Conservation (phyloP, 1,140 invertebrate genomes). For the Sipha flava region DNA sequence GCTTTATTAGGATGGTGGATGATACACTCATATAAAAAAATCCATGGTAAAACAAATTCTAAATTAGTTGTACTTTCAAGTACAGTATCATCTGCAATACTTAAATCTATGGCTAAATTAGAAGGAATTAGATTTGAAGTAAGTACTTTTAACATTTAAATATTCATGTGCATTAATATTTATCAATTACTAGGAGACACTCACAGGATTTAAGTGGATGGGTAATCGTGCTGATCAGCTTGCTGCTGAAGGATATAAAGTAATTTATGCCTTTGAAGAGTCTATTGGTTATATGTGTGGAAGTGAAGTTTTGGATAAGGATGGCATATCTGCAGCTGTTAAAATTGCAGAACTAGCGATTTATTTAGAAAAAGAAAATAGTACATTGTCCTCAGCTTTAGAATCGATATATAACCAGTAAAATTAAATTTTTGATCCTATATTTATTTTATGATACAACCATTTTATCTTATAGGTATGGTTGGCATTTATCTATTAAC, state of each 20-base stretch:
- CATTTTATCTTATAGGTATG: conserved; percentile 50
- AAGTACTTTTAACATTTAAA: conserved; percentile 36
- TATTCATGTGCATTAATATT: neutral
- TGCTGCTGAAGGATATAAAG: conserved; percentile 53
- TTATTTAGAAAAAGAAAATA: conserved; percentile 52
- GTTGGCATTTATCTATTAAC: conserved; percentile 74
- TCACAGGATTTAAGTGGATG: conserved; percentile 99
- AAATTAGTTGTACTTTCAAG: conserved; percentile 57
- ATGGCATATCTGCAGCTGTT: conserved; percentile 81
- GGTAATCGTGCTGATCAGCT: conserved; percentile 79
- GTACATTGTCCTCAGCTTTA: conserved; percentile 8
- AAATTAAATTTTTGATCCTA: neutral
- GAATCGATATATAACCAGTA: conserved; percentile 4
- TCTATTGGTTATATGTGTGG: conserved; percentile 94
- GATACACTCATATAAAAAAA: conserved; percentile 52
- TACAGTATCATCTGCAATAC: conserved; percentile 94
- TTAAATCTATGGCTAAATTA: conserved; percentile 68
- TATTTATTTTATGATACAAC: neutral
- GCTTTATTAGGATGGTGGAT: conserved; percentile 93
- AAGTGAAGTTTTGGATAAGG: conserved; percentile 81
- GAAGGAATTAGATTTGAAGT: conserved; percentile 79
- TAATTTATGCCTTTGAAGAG: conserved; percentile 93
- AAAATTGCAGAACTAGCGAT: conserved; percentile 69
- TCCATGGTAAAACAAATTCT: conserved; percentile 38
- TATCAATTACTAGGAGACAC: conserved; percentile 61